phyloP scores from a whole-genome alignment of 2,113 vertebrate genomes.

The Chascanopsetta lugubris region DNA sequence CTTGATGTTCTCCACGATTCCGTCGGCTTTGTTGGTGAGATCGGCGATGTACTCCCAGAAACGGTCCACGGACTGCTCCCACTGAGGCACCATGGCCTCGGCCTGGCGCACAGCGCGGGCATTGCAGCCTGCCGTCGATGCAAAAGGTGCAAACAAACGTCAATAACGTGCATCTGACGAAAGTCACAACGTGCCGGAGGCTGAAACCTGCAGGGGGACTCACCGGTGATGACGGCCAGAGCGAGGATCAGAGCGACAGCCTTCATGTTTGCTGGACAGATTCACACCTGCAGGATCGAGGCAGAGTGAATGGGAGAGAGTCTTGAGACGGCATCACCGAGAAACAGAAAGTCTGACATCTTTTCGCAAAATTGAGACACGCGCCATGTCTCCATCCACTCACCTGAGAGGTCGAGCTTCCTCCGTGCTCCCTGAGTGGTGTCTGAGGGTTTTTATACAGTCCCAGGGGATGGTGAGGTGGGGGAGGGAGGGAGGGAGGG shows the following conservation, averaged over 20 bases:
- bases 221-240: constrained; percentile 79
- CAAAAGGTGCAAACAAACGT: not conserved
- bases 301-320: not conserved
- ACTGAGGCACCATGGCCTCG: constrained; percentile 55
- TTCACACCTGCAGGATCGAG: constrained; percentile 52
- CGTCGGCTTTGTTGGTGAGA: constrained; percentile 72
- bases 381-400: constrained; percentile 33
- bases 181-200: not conserved
- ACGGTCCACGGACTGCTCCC: constrained; percentile 77
- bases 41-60: constrained; percentile 79
- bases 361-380: no score
- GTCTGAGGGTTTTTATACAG: constrained; percentile 72
- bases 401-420: constrained; percentile 73
- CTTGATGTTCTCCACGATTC: constrained; percentile 70
- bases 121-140: constrained; percentile 75
- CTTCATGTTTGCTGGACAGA: constrained; percentile 78
- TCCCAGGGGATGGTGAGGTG: constrained; percentile 21
- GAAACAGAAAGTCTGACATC: no score
- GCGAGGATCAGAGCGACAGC: constrained; percentile 75
- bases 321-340: not conserved
- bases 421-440: constrained; percentile 34
- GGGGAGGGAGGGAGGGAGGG: not conserved
- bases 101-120: constrained; percentile 69
- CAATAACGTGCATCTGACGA: not conserved
- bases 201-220: not conserved